Evolutionary conservation across 2,113 vertebrate species (phyloP), one percentile per base, ranked within the genome.

Genomic region (Callaeas wilsoni): DNA sequence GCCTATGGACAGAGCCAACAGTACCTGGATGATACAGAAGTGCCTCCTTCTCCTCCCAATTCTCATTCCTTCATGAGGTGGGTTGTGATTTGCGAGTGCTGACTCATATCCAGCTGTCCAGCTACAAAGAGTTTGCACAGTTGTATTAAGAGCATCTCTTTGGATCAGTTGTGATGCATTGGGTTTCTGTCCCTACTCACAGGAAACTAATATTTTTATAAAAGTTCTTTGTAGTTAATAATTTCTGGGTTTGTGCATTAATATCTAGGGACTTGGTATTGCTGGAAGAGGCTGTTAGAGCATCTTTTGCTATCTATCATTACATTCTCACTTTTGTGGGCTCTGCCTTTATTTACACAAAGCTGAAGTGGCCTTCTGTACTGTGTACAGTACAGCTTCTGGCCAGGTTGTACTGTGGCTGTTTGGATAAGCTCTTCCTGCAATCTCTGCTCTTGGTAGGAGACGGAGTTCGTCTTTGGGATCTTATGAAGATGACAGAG

Each of bases 21-120:
- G 95, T 99, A 99, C 95, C 98, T 99, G 97, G 99, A 99, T 37
- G 99, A 99, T 95, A 98, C 99, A 0, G 99, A 99, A 97, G 99
- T 99, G 94, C 99, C 99, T 65, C 99, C 99, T 32, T 99, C 99
- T 5, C 99, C 99, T n/a, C 99, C 99, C 30, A 99, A 99, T 47
- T 98, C 99, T 14, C 99, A 99, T 94, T 99, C 99, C 1, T 99
- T 99, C 86, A 98, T 99, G 98, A 99, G 99, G 99, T 99, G 93
- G 57, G 97, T 84, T 84, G 29, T 81, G 41, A 20, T 71, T 71
- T 83, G 68, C 49, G 7, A 1, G 17, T 53, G 49, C 44, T 41
- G 60, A 35, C 47, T 55, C 0, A 0, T 20, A 12, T 69, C 49
- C 16, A 42, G 44, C 64, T 60, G 33, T 69, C 49, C 16, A 42